phyloP scores from a whole-genome alignment of 2,113 vertebrate genomes.

The Festucalex cinctus region DNA sequence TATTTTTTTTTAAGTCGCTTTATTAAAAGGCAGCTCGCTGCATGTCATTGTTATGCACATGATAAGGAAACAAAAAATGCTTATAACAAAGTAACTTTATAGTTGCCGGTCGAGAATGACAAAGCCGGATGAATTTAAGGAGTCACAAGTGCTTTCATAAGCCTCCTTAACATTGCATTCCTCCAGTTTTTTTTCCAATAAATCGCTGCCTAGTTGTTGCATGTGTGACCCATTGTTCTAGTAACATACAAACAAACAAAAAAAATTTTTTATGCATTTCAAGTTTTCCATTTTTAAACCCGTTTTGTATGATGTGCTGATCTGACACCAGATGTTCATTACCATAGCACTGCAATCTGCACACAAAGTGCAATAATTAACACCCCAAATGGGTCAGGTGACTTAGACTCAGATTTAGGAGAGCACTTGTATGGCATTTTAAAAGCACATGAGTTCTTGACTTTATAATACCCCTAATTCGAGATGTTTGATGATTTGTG shows the following conservation, averaged over 20 bases:
- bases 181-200: conserved; percentile 36
- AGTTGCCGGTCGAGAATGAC: conserved; percentile 30
- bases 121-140: conserved; percentile 72
- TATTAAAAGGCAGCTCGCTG: not conserved
- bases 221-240: conserved; percentile 56
- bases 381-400: conserved; percentile 42
- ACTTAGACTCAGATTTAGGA: conserved; percentile 27
- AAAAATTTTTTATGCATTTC: too few species aligned
- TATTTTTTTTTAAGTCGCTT: not conserved
- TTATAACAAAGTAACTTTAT: conserved; percentile 47
- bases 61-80: conserved; percentile 44
- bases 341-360: not conserved
- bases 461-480: not conserved
- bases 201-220: conserved; percentile 11
- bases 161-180: conserved; percentile 70
- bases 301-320: not conserved
- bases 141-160: conserved; percentile 71
- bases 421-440: conserved; percentile 16
- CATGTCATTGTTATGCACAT: conserved; percentile 15
- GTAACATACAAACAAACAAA: conserved; percentile 34
- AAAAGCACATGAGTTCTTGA: conserved; percentile 27
- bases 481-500: not conserved
- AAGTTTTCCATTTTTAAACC: not conserved
- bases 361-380: not conserved
- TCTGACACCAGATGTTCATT: not conserved